Evolutionary conservation across 1,140 invertebrate species (phyloP), one percentile per base, ranked within the genome.

Genomic region (Procambarus virginalis): DNA sequence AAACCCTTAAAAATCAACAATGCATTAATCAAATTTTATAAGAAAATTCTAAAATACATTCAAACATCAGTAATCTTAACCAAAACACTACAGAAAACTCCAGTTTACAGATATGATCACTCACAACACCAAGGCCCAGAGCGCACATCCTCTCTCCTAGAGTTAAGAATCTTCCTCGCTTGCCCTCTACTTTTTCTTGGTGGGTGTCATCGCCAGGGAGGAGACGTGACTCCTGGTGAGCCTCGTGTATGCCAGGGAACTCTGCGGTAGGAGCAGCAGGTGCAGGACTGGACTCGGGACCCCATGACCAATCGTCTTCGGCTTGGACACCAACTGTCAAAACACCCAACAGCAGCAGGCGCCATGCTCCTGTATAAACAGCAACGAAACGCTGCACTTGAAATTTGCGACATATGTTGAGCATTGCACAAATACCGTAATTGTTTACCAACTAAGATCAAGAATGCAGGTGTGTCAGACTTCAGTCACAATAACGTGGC

Each of bases 301-400:
- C 91, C 91, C 91, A 91, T 45, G 91, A 91, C 91, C 91, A 91
- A 3, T 88, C 91, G 70, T 91, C 80, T 4, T 82, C 81, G 3
- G 49, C 58, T 0, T 17, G 51, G n/a, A 70, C 51, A n/a, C 45
- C 81, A n/a, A 68, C 49, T 9, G 79, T 46, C 51, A 76, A 46
- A 64, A 70, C 86, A 20, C 12, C 64, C 86, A 88, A 2, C 78
- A 88, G 79, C 78, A 87, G 78, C 48, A 76, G 64, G 2, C 78
- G 49, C 49, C n/a, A 34, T 34, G 34, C 34, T 34, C 34, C 34
- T 34, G 34, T 34, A 34, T 34, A 34, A 34, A 34, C 34, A 34
- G 34, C 34, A 34, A n/a, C n/a, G 34, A 34, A 34, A 34, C 34
- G 34, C 34, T n/a, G n/a, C n/a, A n/a, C n/a, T n/a, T n/a, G n/a